phyloP scores from a whole-genome alignment of 2,797 vertebrate species.

The Cynopterus sphinx region DNA sequence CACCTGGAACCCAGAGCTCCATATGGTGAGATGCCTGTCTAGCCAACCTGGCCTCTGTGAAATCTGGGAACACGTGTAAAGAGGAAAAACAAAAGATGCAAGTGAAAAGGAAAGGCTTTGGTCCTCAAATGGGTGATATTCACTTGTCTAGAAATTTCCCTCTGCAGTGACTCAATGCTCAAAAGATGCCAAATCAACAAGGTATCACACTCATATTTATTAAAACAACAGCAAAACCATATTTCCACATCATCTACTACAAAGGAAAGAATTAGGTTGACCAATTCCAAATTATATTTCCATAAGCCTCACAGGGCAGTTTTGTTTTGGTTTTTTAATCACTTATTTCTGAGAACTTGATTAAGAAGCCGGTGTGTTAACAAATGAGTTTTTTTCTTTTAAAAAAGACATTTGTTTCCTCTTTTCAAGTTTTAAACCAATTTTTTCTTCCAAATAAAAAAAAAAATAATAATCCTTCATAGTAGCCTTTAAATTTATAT shows the following conservation, averaged over 20 bases:
- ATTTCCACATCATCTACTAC: not conserved
- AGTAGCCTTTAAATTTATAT: not conserved
- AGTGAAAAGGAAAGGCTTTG: not conserved
- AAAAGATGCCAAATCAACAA: not conserved
- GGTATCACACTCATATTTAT: not conserved
- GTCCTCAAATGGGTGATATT: not conserved
- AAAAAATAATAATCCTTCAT: not conserved
- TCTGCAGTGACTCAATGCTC: not conserved
- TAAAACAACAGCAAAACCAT: not conserved
- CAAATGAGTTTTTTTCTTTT: not conserved
- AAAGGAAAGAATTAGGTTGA: not conserved
- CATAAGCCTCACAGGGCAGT: not conserved
- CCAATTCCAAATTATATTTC: not conserved
- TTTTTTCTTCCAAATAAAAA: conserved; percentile 1
- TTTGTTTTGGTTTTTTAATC: not conserved
- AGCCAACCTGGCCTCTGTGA: not conserved
- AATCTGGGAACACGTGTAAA: not conserved
- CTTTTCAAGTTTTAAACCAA: conserved; percentile 5
- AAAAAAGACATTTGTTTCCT: not conserved
- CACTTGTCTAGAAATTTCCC: not conserved
- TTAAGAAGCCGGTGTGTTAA: not conserved
- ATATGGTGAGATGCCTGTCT: too few species aligned
- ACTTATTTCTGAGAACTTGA: not conserved
- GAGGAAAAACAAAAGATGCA: not conserved
- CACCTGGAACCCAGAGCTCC: not conserved